These are phyloP conservation scores for Drosophila conformis DNA, from an alignment of 2,888 invertebrate genomes.

Conservation along the genomic window DNA sequence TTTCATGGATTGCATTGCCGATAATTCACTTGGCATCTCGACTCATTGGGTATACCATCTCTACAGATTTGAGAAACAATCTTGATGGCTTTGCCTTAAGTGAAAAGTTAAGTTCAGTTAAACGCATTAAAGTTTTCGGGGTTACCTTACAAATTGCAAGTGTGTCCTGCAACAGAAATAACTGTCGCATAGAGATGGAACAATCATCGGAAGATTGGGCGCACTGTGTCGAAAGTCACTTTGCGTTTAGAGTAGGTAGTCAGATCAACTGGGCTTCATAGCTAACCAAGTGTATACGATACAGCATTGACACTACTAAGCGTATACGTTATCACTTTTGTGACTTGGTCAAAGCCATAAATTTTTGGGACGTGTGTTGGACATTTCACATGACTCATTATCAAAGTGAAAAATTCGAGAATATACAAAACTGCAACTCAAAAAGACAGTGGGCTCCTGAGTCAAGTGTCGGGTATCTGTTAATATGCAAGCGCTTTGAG, in stretches of 20 bases:
- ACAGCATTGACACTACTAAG: neutral
- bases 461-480: slow-evolving; percentile 25
- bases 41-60: neutral
- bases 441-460: slow-evolving; percentile 4
- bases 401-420: slow-evolving; percentile 10
- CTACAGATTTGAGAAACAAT: neutral
- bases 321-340: slow-evolving; percentile 20
- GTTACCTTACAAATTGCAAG: slow-evolving; percentile 8
- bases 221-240: slow-evolving; percentile 31
- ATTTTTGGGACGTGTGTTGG: neutral
- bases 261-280: neutral
- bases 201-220: slow-evolving; percentile 32
- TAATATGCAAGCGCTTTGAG: slow-evolving; percentile 46
- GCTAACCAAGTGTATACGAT: neutral
- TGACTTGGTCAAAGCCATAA: slow-evolving; percentile 1
- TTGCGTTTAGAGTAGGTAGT: slow-evolving; percentile 6
- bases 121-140: neutral
- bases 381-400: neutral
- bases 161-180: slow-evolving; percentile 25
- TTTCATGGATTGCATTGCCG: slow-evolving; percentile 51
- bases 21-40: neutral
- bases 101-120: slow-evolving; percentile 3
- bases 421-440: slow-evolving; percentile 35
- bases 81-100: neutral
- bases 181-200: slow-evolving; percentile 13